phyloP scores from a whole-genome alignment of 2,113 vertebrate species.

The Onychorhynchus coronatus region DNA sequence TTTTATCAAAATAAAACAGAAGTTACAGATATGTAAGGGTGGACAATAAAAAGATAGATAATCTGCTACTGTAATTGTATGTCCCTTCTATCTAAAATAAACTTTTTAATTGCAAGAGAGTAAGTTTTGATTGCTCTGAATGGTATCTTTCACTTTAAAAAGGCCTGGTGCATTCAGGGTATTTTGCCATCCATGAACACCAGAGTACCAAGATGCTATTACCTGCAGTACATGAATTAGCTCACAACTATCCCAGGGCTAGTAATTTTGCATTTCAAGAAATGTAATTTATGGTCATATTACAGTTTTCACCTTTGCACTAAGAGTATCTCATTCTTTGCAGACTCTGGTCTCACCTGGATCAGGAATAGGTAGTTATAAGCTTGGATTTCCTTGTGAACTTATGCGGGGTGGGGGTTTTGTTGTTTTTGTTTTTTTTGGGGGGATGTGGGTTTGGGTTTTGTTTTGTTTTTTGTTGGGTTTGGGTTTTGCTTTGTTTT shows the following conservation, averaged over 20 bases:
- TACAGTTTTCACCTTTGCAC: background rate
- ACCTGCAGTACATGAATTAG: background rate
- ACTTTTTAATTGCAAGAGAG: background rate
- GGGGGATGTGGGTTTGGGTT: background rate
- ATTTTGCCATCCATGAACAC: conserved; percentile 10
- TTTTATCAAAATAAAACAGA: background rate
- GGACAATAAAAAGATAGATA: background rate
- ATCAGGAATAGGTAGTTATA: background rate
- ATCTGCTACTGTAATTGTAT: background rate
- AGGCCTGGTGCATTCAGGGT: background rate
- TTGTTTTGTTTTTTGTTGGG: background rate
- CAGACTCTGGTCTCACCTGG: background rate
- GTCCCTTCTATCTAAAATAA: background rate
- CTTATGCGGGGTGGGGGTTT: background rate
- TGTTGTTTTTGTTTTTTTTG: background rate
- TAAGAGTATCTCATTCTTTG: background rate
- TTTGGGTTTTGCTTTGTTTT: too few relatives aligned
- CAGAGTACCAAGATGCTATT: background rate
- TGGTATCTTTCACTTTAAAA: conserved; percentile 3
- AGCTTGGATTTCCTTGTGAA: background rate
- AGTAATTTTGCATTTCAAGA: background rate
- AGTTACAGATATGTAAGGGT: background rate
- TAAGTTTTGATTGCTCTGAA: background rate
- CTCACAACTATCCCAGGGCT: conserved; percentile 11
- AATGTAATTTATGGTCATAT: background rate